phyloP scores from a whole-genome alignment of 1,140 invertebrate species.

The Hestina assimilis region DNA sequence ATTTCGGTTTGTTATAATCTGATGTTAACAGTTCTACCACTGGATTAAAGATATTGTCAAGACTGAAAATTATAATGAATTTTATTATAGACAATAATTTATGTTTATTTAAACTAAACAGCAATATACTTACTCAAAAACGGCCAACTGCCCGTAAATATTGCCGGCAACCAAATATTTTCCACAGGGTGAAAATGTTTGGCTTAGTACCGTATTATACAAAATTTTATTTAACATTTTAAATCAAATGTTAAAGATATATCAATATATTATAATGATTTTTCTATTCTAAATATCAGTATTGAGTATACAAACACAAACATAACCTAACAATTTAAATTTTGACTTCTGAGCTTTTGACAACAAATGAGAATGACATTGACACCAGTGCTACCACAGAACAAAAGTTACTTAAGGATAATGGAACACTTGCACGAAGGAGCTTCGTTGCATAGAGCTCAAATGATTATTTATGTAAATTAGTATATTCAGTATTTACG shows the following conservation, averaged over 20 bases:
- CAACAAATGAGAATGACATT: too few species aligned
- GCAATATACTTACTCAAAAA: conserved; percentile 86
- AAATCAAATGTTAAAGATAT: too few species aligned
- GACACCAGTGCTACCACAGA: too few species aligned
- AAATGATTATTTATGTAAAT: too few species aligned
- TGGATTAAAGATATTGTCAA: conserved; percentile 80
- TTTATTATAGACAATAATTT: background rate
- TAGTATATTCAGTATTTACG: too few species aligned
- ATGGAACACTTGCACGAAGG: too few species aligned
- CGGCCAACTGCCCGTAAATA: conserved; percentile 89
- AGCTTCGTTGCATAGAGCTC: too few species aligned
- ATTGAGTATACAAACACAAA: conserved; percentile 14
- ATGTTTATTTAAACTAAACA: too few species aligned
- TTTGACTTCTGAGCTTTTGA: too few species aligned
- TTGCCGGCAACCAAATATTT: conserved; percentile 90
- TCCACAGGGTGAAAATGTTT: conserved; percentile 90
- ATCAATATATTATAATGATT: too few species aligned
- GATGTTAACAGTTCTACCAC: conserved; percentile 77
- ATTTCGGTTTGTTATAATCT: conserved; percentile 79
- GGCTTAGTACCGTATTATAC: conserved; percentile 89
- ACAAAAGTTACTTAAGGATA: background rate
- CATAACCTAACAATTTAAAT: conserved; percentile 5
- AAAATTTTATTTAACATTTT: conserved; percentile 70
- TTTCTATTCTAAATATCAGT: too few species aligned
- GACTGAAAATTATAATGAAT: conserved; percentile 63